A percentile compares a stretch with the other conserved stretches of the same genome.
phyloP scores from a whole-genome alignment of 2,888 invertebrate species.

The Argyra leucocephala region DNA sequence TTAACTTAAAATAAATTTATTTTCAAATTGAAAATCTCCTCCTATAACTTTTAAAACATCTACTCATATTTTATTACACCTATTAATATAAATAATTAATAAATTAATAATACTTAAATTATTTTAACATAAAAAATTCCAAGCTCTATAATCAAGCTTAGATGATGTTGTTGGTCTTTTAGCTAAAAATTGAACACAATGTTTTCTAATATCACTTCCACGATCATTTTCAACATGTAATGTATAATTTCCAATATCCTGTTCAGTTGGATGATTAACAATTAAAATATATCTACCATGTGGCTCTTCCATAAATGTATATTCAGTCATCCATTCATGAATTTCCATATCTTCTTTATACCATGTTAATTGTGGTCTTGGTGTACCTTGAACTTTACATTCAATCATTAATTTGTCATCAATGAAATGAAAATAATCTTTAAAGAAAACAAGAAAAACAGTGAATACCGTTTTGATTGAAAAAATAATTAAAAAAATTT shows the following conservation, averaged over 20 bases:
- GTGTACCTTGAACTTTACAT: neutral
- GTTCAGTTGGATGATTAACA: constrained; percentile 5
- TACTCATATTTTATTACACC: too few species aligned
- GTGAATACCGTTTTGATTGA: too few species aligned
- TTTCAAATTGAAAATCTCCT: too few species aligned
- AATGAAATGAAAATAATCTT: constrained; percentile 10
- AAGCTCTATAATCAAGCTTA: neutral
- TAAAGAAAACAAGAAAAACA: neutral
- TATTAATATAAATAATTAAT: too few species aligned
- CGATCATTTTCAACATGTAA: constrained; percentile 1
- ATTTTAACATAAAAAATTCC: neutral
- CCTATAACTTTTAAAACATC: too few species aligned
- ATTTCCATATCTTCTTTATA: neutral
- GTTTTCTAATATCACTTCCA: neutral
- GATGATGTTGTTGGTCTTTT: neutral
- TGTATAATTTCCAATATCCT: neutral
- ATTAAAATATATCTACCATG: constrained; percentile 4
- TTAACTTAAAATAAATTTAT: too few species aligned
- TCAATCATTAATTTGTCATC: constrained; percentile 9
- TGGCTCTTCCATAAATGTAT: neutral
- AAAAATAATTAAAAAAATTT: too few species aligned
- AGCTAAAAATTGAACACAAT: constrained; percentile 10
- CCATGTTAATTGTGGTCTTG: constrained; percentile 3
- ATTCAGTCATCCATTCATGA: neutral
- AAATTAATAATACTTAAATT: too few species aligned